Evolutionary conservation across 2,888 invertebrate species (phyloP), one percentile per base, ranked within the genome.

Genomic region (Acronicta psi): DNA sequence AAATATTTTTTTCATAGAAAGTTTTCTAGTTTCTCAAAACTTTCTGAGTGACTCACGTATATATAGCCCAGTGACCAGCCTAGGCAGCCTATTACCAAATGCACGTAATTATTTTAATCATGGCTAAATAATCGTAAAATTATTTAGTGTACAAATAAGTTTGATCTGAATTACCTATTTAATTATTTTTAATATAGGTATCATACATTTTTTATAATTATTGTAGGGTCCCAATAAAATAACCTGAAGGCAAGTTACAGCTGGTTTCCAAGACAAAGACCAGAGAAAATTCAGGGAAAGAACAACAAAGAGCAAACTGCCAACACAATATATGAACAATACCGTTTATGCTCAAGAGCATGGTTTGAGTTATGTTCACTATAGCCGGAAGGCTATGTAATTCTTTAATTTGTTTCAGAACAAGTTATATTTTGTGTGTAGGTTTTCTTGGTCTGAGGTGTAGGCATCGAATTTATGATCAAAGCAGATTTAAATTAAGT

Each of bases 301-400:
- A 63, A 43, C 59, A 46, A 50, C 25, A 46, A 50, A 34, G n/a
- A 46, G 4, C 14, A 20, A 58, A 64, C 31, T 17, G 37, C 36
- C 57, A 11, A 31, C 40, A 57, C 64, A 57, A 64, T 37, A n/a
- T 23, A 34, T 42, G 23, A 64, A 45, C 31, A 64, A 45, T 41
- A n/a, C 37, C 16, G 13, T 50, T 37, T 46, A 17, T 38, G 9
- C 16, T 64, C 23, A 51, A 51, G 43, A 42, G 34, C 36, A 43
- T 36, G 17, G 38, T 29, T 51, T 56, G 44, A 36, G 29, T 51
- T 57, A 45, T 2, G n/a, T 16, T 23, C 17, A 9, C 20, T 2
- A 45, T 14, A 50, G 13, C 14, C 14, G 36, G n/a, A 17, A 36
- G 34, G 18, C 29, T 40, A 57, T 36, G 45, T 43, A 7, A 43